Evolutionary conservation across 2,797 vertebrate genomes (phyloP), one percentile per base, ranked within the genome.

Genomic region (Coendou prehensilis): DNA sequence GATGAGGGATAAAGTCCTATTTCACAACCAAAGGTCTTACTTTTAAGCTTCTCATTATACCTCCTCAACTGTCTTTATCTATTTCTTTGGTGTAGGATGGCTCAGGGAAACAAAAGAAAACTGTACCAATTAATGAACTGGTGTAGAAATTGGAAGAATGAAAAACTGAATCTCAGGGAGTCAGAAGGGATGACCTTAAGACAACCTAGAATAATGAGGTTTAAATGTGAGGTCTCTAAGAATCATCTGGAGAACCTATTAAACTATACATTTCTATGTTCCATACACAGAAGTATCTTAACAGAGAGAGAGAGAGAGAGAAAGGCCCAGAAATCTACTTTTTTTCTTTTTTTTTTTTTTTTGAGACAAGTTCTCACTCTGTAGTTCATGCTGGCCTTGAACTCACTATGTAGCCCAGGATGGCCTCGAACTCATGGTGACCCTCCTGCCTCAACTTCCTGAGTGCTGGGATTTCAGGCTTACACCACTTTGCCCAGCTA

Each of bases 161-260:
- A 67, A 78, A 83, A 15, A 18, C 1, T 56, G 52, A 59, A 83
- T 28, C 45, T 28, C 37, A 67, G 37, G 54, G 1, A 5, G 22
- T 28, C 52, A 13, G 23, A 75, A 75, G 28, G 18, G 7, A 87
- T 50, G 22, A 23, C 17, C 41, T 47, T 26, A 81, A 82, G 64
- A 82, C 30, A 78, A 82, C 69, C 50, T 75, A 33, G 3, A 93
- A 56, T 50, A 54, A 57, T 0, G 5, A 79, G 17, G 26, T 11
- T 89, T 20, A 59, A 71, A 94, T 23, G n/a, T 87, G 50, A 94
- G 54, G n/a, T 64, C 69, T 93, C 78, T 93, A 85, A 63, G 47
- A 96, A 30, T 86, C 52, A 89, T 50, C 11, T 57, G 64, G 57
- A 83, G 45, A 91, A 41, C 33, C 4, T 2, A 13, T 61, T 80